Conservation (phyloP, 2,113 vertebrate genomes). For the Spheniscus mendiculus region DNA sequence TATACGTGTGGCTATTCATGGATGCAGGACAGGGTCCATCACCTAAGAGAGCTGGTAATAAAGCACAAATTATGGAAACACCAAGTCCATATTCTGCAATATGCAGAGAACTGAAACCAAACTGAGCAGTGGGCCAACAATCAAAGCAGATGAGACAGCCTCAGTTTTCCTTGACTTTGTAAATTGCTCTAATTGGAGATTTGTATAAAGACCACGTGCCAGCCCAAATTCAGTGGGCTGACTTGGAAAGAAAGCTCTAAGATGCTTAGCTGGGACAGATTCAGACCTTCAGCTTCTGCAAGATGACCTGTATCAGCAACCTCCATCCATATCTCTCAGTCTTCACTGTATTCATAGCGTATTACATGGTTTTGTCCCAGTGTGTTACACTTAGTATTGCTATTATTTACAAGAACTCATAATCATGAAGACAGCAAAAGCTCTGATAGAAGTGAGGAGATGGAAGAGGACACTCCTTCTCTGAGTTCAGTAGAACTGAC, state of each 20-base stretch:
- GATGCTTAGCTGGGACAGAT: background rate
- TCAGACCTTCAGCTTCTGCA: background rate
- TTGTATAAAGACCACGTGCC: background rate
- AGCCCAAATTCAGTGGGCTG: background rate
- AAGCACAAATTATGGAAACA: background rate
- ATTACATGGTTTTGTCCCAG: background rate
- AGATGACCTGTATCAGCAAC: background rate
- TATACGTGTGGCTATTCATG: background rate
- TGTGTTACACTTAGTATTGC: background rate
- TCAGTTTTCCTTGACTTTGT: background rate
- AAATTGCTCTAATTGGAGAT: background rate
- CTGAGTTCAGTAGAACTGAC: background rate
- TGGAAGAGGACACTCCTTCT: background rate
- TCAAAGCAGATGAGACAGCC: background rate
- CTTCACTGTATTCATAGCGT: background rate
- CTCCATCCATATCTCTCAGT: background rate
- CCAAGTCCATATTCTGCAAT: background rate
- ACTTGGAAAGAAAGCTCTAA: background rate
- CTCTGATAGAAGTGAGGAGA: background rate
- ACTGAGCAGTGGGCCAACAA: background rate
- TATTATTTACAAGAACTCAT: background rate
- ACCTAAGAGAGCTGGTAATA: background rate
- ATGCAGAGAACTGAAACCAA: background rate
- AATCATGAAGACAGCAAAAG: background rate
- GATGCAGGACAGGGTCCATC: background rate